phyloP scores from a whole-genome alignment of 2,797 vertebrate species.

The Poeciliopsis gracilis region DNA sequence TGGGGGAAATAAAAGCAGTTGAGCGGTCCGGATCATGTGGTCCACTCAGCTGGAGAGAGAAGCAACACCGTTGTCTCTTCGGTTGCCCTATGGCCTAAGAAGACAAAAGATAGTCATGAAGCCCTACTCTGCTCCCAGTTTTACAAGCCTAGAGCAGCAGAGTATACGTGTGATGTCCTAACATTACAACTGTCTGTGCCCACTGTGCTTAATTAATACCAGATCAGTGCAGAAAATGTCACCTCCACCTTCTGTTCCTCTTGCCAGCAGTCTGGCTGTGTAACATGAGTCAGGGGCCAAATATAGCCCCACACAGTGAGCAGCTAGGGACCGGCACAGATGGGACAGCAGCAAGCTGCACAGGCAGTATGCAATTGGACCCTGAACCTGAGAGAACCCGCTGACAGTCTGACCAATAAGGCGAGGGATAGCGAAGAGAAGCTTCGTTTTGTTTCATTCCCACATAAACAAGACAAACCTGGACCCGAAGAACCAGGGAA shows the following conservation, averaged over 20 bases:
- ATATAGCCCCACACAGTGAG: slow-evolving; percentile 90
- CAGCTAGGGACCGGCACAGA: slow-evolving; percentile 87
- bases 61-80: slow-evolving; percentile 4
- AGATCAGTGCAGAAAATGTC: slow-evolving; percentile 44
- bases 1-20: not conserved
- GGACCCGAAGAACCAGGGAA: slow-evolving; percentile 56
- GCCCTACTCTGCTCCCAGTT: slow-evolving; percentile 4
- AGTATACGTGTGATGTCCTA: not conserved
- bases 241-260: slow-evolving; percentile 74
- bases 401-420: slow-evolving; percentile 59
- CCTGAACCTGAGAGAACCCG: slow-evolving; percentile 67
- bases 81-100: not conserved
- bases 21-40: slow-evolving; percentile 36
- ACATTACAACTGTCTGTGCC: slow-evolving; percentile 25
- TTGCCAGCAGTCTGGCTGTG: slow-evolving; percentile 83
- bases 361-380: slow-evolving; percentile 70
- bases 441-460: slow-evolving; percentile 48
- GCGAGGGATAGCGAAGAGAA: slow-evolving; percentile 51
- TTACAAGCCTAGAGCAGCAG: not conserved
- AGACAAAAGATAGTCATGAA: slow-evolving; percentile 10
- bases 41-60: slow-evolving; percentile 36
- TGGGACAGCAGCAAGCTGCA: slow-evolving; percentile 84
- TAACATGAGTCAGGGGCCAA: slow-evolving; percentile 95
- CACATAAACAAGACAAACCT: slow-evolving; percentile 60
- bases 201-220: slow-evolving; percentile 41